Percentiles rank a stretch among this genome's conserved stretches.
Conservation (phyloP, 2,113 vertebrate species). For the Hyla sarda region DNA sequence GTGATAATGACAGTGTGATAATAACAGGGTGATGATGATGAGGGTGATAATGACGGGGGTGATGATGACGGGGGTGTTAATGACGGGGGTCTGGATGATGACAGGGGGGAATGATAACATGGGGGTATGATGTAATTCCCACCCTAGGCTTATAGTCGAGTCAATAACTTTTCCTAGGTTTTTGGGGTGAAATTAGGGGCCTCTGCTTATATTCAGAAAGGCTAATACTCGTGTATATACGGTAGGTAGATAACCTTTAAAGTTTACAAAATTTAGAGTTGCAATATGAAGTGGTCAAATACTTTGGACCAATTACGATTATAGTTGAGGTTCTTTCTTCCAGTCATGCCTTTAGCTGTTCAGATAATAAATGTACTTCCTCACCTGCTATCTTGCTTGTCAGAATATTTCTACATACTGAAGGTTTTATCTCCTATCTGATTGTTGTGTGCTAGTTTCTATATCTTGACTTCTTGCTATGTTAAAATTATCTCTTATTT, state of each 20-base stretch:
- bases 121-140: no score
- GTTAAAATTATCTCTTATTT: conserved; percentile 53
- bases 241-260: neutral
- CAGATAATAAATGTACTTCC: conserved; percentile 41
- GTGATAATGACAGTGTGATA: no score
- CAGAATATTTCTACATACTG: conserved; percentile 49
- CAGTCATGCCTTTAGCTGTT: conserved; percentile 13
- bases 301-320: neutral
- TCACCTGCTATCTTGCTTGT: conserved; percentile 43
- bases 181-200: no score
- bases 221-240: no score
- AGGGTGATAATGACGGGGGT: no score
- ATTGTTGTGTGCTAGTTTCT: conserved; percentile 56
- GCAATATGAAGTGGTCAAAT: neutral
- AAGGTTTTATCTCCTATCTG: conserved; percentile 35
- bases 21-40: no score
- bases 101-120: no score
- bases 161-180: no score
- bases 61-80: no score
- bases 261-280: neutral
- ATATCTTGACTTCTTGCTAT: conserved; percentile 57
- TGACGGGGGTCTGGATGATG: no score
- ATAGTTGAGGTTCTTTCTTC: neutral
- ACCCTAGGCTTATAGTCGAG: no score
- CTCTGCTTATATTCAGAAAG: no score